Evolutionary conservation across 2,113 vertebrate genomes (phyloP).

Genomic region (Notarius quadriscutis): DNA sequence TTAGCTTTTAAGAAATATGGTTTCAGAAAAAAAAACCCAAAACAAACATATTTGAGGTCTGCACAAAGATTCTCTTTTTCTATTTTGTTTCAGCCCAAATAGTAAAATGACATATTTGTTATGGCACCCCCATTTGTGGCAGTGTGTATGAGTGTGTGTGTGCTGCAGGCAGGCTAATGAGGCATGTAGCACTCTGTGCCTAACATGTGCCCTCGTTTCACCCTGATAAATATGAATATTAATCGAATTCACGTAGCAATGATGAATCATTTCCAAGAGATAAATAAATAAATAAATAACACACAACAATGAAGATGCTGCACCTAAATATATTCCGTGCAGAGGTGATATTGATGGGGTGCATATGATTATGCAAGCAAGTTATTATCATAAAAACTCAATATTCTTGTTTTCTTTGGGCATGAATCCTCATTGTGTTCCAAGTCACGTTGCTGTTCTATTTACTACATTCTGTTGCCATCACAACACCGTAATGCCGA

Average conservation of each 20-base stretch:
- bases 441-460: not conserved
- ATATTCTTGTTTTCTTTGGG: not conserved
- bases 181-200: slow-evolving; percentile 40
- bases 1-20: not conserved
- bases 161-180: slow-evolving; percentile 54
- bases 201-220: slow-evolving; percentile 48
- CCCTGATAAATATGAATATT: slow-evolving; percentile 26
- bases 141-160: slow-evolving; percentile 20
- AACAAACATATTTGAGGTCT: not conserved
- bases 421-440: not conserved
- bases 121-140: slow-evolving; percentile 32
- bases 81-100: not conserved
- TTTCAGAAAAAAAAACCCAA: too few relatives aligned
- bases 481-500: not conserved
- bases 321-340: slow-evolving; percentile 5
- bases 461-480: slow-evolving; percentile 4
- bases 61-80: not conserved
- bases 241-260: slow-evolving; percentile 15
- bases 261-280: not conserved
- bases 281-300: slow-evolving; percentile 10
- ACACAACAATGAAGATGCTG: slow-evolving; percentile 13
- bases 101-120: slow-evolving; percentile 45
- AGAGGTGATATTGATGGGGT: not conserved
- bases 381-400: slow-evolving; percentile 11
- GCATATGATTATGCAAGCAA: slow-evolving; percentile 5